A percentile compares a stretch with the other conserved stretches of the same genome.
These are phyloP conservation scores for Copidosoma floridanum DNA, from an alignment of 1,140 invertebrate genomes.

Conservation along the genomic window DNA sequence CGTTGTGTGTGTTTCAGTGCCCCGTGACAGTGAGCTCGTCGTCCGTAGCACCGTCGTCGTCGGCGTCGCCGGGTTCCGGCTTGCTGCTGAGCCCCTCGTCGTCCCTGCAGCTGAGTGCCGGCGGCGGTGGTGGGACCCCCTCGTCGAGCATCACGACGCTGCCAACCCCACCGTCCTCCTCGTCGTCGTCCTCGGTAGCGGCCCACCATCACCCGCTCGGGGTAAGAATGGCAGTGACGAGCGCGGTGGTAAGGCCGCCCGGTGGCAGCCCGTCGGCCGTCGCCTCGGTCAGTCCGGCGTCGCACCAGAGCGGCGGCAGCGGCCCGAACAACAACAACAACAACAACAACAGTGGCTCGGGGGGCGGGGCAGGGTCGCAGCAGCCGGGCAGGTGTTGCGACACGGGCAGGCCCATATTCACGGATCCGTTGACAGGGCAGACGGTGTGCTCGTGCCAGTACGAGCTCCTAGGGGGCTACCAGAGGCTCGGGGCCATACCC, in stretches of 20 bases:
- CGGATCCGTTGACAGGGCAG: constrained; percentile 88
- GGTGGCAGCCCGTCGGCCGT: constrained; percentile 49
- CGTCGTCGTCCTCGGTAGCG: constrained; percentile 42
- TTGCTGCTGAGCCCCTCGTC: constrained; percentile 48
- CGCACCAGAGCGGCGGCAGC: constrained; percentile 23
- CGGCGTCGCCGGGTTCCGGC: constrained; percentile 55
- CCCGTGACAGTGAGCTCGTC: constrained; percentile 59
- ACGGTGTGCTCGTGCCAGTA: constrained; percentile 91
- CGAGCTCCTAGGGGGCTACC: constrained; percentile 74
- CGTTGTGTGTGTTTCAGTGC: constrained; percentile 52
- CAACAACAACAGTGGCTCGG: constrained; percentile 46
- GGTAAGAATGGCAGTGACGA: constrained; percentile 56
- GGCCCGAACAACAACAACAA: too few species aligned
- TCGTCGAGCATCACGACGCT: constrained; percentile 36
- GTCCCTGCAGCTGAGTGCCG: too few species aligned
- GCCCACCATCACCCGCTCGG: constrained; percentile 40
- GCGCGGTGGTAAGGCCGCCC: constrained; percentile 48
- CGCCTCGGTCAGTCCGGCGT: constrained; percentile 33
- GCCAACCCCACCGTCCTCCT: constrained; percentile 15
- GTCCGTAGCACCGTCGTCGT: constrained; percentile 62
- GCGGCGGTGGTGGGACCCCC: constrained; percentile 39
- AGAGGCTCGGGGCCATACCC: constrained; percentile 69
- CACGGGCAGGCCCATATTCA: constrained; percentile 86
- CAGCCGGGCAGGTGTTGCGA: constrained; percentile 80
- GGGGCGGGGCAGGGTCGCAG: constrained; percentile 58